Percentiles rank a stretch among this genome's conserved stretches.
Conservation (phyloP, 2,888 invertebrate genomes). For the Apodemia zela region DNA sequence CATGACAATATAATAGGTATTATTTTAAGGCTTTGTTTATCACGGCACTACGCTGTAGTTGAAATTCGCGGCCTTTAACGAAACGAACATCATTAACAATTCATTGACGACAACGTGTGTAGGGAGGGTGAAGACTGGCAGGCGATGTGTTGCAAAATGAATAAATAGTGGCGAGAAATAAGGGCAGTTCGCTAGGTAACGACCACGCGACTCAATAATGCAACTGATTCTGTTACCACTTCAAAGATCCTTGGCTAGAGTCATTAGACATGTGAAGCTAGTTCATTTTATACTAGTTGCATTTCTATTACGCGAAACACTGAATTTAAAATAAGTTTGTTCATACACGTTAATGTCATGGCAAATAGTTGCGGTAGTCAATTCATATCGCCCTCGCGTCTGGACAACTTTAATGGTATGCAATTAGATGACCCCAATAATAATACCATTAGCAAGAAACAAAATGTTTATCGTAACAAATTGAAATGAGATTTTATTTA, state of each 20-base stretch:
- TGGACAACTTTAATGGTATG: constrained; percentile 46
- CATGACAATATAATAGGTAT: constrained; percentile 1
- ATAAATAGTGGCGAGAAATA: constrained; percentile 77
- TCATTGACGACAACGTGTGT: constrained; percentile 66
- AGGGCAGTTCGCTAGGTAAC: constrained; percentile 73
- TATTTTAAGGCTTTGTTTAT: constrained; percentile 50
- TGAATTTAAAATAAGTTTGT: constrained; percentile 58
- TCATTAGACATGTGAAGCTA: constrained; percentile 25
- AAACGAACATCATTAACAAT: constrained; percentile 64
- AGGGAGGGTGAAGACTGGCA: constrained; percentile 68
- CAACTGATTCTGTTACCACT: constrained; percentile 43
- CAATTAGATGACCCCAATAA: constrained; percentile 26
- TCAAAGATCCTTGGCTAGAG: constrained; percentile 33
- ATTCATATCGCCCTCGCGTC: constrained; percentile 56
- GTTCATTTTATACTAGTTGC: constrained; percentile 45
- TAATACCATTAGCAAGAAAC: constrained; percentile 26
- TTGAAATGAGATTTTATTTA: background rate
- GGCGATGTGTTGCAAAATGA: constrained; percentile 77
- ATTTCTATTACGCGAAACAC: constrained; percentile 54
- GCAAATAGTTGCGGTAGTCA: constrained; percentile 70
- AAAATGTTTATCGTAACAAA: background rate
- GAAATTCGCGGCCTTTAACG: constrained; percentile 75
- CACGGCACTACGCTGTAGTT: constrained; percentile 56
- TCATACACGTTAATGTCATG: constrained; percentile 68
- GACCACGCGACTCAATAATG: constrained; percentile 67